phyloP scores from a whole-genome alignment of 2,797 vertebrate genomes.

The Paguma larvata region DNA sequence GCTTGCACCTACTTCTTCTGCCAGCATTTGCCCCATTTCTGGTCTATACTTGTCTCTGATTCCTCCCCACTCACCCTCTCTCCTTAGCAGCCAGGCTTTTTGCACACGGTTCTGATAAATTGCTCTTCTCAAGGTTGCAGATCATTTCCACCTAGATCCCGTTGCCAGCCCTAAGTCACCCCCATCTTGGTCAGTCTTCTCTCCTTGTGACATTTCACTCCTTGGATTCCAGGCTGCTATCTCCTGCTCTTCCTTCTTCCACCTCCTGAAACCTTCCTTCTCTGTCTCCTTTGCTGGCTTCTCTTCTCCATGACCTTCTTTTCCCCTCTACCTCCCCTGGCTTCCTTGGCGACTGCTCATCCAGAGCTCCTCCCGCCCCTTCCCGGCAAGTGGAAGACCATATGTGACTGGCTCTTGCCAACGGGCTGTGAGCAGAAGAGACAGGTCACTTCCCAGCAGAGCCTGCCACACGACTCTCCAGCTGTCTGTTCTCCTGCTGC shows the following conservation, averaged over 20 bases:
- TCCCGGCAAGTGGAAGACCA: background rate
- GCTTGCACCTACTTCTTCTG: background rate
- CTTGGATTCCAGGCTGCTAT: background rate
- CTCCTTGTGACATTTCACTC: background rate
- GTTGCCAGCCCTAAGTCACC: background rate
- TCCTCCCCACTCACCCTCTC: background rate
- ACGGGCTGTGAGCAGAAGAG: background rate
- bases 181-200: too few species aligned
- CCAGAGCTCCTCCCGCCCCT: background rate
- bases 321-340: background rate
- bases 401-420: background rate
- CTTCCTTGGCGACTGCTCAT: background rate
- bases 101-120: background rate
- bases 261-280: background rate
- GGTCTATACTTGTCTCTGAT: background rate
- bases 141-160: background rate
- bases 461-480: background rate
- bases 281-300: background rate
- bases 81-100: background rate
- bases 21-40: background rate
- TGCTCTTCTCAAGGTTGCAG: background rate
- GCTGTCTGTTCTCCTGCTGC: constrained; percentile 36
- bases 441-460: constrained; percentile 28
- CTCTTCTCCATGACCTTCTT: background rate
- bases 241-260: background rate